A percentile compares a stretch with the other conserved stretches of the same genome.
phyloP scores from a whole-genome alignment of 2,888 invertebrate genomes.

The Hofmannophila pseudospretella region DNA sequence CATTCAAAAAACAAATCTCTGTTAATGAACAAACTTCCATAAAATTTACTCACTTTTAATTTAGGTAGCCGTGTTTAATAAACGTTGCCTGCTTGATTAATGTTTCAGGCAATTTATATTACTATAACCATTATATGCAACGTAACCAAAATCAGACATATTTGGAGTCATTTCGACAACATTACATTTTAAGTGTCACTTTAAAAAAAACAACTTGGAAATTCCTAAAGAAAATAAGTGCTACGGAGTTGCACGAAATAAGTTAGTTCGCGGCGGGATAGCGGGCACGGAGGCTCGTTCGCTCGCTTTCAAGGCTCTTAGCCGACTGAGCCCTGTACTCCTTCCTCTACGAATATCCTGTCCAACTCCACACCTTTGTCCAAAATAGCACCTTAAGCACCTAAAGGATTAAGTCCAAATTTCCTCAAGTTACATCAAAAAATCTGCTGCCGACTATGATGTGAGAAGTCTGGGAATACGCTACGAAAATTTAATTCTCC shows the following conservation, averaged over 20 bases:
- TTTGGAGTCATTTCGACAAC: no score
- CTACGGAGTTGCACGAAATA: constrained; percentile 47
- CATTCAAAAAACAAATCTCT: no score
- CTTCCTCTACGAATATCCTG: constrained; percentile 48
- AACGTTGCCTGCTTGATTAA: constrained; percentile 5
- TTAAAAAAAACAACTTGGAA: neutral
- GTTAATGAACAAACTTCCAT: neutral
- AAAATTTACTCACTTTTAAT: constrained; percentile 3
- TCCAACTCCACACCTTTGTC: constrained; percentile 15
- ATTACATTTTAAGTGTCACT: neutral
- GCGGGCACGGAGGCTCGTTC: constrained; percentile 31
- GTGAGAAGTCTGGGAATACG: constrained; percentile 48
- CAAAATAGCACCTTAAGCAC: constrained; percentile 37
- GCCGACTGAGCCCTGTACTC: constrained; percentile 61
- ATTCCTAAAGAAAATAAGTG: neutral
- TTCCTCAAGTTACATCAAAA: constrained; percentile 17
- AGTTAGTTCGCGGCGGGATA: constrained; percentile 45
- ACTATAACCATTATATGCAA: neutral
- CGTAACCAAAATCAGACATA: neutral
- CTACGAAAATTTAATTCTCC: constrained; percentile 70
- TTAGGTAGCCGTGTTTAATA: constrained; percentile 3
- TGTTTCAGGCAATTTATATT: constrained; percentile 4
- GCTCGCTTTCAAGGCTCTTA: constrained; percentile 52
- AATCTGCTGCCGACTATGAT: constrained; percentile 25
- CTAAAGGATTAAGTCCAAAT: constrained; percentile 23